phyloP scores from a whole-genome alignment of 2,113 vertebrate species.

The Butorides virescens region DNA sequence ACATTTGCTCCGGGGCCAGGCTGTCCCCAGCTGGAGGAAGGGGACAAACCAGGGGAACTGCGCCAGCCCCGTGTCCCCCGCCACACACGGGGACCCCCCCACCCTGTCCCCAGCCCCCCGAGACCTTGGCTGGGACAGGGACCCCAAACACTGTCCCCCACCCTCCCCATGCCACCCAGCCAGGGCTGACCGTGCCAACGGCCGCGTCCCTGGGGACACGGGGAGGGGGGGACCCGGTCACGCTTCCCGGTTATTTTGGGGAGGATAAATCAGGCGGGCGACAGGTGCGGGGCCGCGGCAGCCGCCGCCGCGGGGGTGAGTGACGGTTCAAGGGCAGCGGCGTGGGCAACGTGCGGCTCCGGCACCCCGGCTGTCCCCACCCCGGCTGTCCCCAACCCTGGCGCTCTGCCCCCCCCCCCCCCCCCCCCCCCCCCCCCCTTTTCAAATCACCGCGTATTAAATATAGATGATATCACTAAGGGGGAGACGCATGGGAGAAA shows the following conservation, averaged over 20 bases:
- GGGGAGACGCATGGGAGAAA: constrained; percentile 14
- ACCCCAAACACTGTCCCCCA: background rate
- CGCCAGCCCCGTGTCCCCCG: fast-evolving
- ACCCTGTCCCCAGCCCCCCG: background rate
- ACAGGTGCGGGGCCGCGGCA: constrained; percentile 48
- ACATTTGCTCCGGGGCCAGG: background rate
- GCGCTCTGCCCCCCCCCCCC: background rate
- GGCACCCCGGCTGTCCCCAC: background rate
- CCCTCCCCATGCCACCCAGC: no score
- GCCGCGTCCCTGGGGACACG: background rate
- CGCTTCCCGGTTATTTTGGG: constrained; percentile 64
- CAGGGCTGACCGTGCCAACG: background rate
- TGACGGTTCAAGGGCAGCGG: constrained; percentile 65
- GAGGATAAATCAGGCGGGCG: constrained; percentile 57
- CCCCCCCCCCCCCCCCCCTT: background rate
- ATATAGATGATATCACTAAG: constrained; percentile 55
- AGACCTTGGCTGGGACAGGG: fast-evolving
- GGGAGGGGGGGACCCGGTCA: background rate
- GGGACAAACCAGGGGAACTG: background rate
- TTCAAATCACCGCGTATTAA: constrained; percentile 50
- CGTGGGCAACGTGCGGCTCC: constrained; percentile 47
- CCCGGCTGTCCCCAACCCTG: background rate
- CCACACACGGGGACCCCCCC: fast-evolving
- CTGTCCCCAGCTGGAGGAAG: background rate
- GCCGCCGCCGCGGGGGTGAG: constrained; percentile 30